Conservation (phyloP, 2,797 vertebrate genomes). For the Novumbra hubbsi region DNA sequence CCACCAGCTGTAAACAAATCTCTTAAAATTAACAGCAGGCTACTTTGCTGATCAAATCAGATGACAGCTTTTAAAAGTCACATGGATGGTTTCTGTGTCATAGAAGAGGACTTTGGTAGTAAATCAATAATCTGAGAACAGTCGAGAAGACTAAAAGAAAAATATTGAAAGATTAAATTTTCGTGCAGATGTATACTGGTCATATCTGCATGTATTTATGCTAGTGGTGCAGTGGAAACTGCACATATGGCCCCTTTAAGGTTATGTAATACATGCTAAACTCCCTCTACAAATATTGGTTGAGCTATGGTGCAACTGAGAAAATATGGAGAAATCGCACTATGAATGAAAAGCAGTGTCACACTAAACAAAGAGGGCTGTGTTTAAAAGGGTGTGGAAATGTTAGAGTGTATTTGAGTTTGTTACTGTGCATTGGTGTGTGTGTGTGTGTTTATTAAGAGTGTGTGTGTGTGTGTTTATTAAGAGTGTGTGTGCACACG, state of each 20-base stretch:
- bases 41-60: neutral
- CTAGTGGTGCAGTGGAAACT: too few relatives aligned
- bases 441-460: neutral
- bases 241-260: neutral
- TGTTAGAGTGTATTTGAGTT: neutral
- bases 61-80: constrained; percentile 4
- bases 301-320: neutral
- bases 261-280: neutral
- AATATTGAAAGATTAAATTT: too few relatives aligned
- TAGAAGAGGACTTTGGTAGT: neutral
- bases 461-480: neutral
- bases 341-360: constrained; percentile 3
- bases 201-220: neutral
- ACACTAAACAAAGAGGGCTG: constrained; percentile 4
- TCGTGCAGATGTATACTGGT: too few relatives aligned
- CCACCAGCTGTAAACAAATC: neutral
- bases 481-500: neutral
- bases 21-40: neutral
- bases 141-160: neutral
- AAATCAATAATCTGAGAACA: constrained; percentile 7
- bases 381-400: constrained; percentile 1
- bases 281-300: neutral
- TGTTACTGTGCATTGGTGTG: neutral
- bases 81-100: neutral
- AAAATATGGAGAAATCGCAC: neutral